Base-by-base conservation (phyloP, 2,113 vertebrate genomes). In the Strix uralensis region DNA sequence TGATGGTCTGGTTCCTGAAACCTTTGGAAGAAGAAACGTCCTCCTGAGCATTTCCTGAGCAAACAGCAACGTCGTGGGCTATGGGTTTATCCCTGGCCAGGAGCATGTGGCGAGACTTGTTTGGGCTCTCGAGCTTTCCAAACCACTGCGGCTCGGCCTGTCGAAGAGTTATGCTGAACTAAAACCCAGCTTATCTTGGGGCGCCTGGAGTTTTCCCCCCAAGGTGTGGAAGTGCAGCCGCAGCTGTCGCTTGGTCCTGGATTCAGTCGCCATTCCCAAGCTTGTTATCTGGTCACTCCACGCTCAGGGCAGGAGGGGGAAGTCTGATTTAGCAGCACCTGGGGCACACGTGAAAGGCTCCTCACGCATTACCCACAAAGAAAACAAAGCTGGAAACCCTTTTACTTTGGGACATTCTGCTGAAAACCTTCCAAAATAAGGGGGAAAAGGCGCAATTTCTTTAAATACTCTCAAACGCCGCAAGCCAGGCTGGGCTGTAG, bases 141-240 rank as follows among this genome's bases (percentile, higher is more conserved):
- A 14, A 54, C 46, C 0, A 9, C 49, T 29, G 52, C 2, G 4
- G 38, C 21, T 52, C 3, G 2, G 25, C 42, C 26, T 26, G 7
- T 13, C 1, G 3, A 49, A 40, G 25, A 16, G 12, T 44, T 77
- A 36, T 2, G 9, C 55, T 13, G 36, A 44, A 34, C 7, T 27
- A 22, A 83, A 27, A 42, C 29, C 18, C 1, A 13, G 6, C 5
- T 20, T 40, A 11, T 34, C 18, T 7, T 4, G 7, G 46, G 4
- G 6, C n/a, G 4, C 34, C 19, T 0, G 15, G n/a, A 42, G 9
- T 29, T 4, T 18, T 71, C 18, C 1, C 46, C 6, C 17, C 13
- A 3, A 0, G 1, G 22, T 5, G 1, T 1, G 9, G 38, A 54
- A n/a, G 15, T 13, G 0, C 11, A 10, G 38, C 23, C 2, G 3